phyloP scores from a whole-genome alignment of 2,888 invertebrate genomes.

The Drosophila parthenogenetica region DNA sequence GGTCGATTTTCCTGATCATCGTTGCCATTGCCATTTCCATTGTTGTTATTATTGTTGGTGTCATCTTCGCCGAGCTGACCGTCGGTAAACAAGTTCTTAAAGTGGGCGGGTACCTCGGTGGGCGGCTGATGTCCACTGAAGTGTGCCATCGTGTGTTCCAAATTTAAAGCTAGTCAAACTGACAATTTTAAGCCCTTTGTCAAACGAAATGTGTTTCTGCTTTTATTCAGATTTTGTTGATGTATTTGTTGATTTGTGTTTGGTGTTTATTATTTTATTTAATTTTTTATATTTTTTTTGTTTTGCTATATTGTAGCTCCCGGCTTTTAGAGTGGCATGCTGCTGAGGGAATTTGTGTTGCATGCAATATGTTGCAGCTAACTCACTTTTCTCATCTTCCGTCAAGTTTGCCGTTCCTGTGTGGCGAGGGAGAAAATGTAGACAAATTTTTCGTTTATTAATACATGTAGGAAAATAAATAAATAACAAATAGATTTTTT shows the following conservation, averaged over 20 bases:
- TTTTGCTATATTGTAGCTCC: conserved; percentile 15
- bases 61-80: conserved; percentile 70
- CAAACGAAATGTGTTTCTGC: conserved; percentile 28
- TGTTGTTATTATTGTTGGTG: conserved; percentile 20
- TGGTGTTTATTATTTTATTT: background rate
- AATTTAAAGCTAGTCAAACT: conserved; percentile 12
- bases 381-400: conserved; percentile 46
- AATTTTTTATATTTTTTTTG: conserved; percentile 6
- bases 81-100: conserved; percentile 80
- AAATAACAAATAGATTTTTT: conserved; percentile 1
- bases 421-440: conserved; percentile 9
- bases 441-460: conserved; percentile 6
- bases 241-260: conserved; percentile 1
- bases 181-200: conserved; percentile 34
- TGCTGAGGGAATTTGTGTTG: conserved; percentile 39
- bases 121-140: conserved; percentile 63
- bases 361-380: conserved; percentile 39
- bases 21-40: conserved; percentile 13
- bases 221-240: conserved; percentile 6
- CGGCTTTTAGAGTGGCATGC: conserved; percentile 52
- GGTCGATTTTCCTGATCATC: conserved; percentile 57
- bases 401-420: conserved; percentile 25
- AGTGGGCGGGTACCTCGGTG: conserved; percentile 70
- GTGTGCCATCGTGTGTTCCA: conserved; percentile 60
- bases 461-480: conserved; percentile 20